A percentile compares a stretch with the other conserved stretches of the same genome.
Conservation (phyloP, 2,888 invertebrate genomes). For the Arrhopalites spinosus region DNA sequence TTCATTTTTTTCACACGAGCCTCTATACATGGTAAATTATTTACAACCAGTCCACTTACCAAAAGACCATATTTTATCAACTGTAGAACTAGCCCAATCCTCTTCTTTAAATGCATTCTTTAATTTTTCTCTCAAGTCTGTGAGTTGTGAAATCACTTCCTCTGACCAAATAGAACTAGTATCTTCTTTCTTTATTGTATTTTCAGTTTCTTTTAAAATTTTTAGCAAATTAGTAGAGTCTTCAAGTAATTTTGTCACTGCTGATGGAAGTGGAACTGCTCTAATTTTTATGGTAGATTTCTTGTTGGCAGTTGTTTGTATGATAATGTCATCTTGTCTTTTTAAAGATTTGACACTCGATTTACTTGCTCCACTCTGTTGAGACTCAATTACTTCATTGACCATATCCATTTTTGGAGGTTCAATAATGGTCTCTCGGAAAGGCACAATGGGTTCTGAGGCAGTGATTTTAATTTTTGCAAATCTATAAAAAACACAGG, state of each 20-base stretch:
- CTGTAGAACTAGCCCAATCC: slow-evolving; percentile 63
- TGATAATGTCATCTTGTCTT: slow-evolving; percentile 58
- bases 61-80: slow-evolving; percentile 84
- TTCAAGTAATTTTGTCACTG: slow-evolving; percentile 73
- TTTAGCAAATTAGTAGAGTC: slow-evolving; percentile 73
- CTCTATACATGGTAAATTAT: too few relatives aligned
- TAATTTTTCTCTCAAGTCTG: slow-evolving; percentile 65
- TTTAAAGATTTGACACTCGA: background rate
- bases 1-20: too few relatives aligned
- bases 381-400: slow-evolving; percentile 76
- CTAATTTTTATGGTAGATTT: slow-evolving; percentile 73
- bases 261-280: slow-evolving; percentile 76
- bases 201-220: slow-evolving; percentile 65
- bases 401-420: slow-evolving; percentile 82
- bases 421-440: slow-evolving; percentile 88
- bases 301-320: slow-evolving; percentile 72
- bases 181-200: slow-evolving; percentile 57
- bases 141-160: slow-evolving; percentile 58
- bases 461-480: slow-evolving; percentile 85
- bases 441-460: slow-evolving; percentile 94
- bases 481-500: slow-evolving; percentile 66
- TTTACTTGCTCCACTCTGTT: background rate
- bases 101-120: slow-evolving; percentile 66
- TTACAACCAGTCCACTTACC: too few relatives aligned
- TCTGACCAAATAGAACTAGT: slow-evolving; percentile 53